A percentile compares a stretch with the other conserved stretches of the same genome.
Conservation (phyloP, 2,888 invertebrate species). For the Philereme transversata region DNA sequence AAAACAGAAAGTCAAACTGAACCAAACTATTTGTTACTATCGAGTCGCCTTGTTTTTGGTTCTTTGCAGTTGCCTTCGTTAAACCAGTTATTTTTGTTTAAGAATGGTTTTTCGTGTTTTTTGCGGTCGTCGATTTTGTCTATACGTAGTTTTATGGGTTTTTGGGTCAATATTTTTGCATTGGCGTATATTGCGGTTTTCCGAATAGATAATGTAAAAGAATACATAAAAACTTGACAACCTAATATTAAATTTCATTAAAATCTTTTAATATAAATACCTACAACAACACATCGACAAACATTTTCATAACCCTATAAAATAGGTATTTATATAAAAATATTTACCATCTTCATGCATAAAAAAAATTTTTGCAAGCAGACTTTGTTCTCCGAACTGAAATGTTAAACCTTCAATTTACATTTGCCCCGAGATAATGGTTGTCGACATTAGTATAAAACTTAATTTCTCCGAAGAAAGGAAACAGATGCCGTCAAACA, state of each 20-base stretch:
- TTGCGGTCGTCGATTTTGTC: background rate
- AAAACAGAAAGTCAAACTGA: slow-evolving; percentile 42
- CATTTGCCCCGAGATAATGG: slow-evolving; percentile 26
- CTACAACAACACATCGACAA: too few relatives aligned
- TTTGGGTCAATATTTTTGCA: background rate
- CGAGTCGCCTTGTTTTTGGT: slow-evolving; percentile 20
- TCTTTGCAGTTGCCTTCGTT: slow-evolving; percentile 18
- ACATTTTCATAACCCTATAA: too few relatives aligned
- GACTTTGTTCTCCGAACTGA: slow-evolving; percentile 12
- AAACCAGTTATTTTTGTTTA: slow-evolving; percentile 1
- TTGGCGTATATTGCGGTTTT: too few relatives aligned
- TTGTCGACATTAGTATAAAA: slow-evolving; percentile 32
- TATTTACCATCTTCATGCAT: too few relatives aligned
- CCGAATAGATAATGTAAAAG: too few relatives aligned
- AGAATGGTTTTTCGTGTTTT: slow-evolving; percentile 2
- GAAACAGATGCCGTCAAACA: slow-evolving; percentile 53
- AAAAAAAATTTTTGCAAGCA: slow-evolving; percentile 6
- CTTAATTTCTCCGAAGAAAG: slow-evolving; percentile 41
- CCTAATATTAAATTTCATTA: too few relatives aligned
- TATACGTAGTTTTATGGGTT: background rate
- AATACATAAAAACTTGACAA: too few relatives aligned
- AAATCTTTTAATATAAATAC: too few relatives aligned
- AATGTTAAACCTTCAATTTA: slow-evolving; percentile 29
- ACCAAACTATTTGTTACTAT: slow-evolving; percentile 31
- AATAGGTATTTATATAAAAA: too few relatives aligned